phyloP scores from a whole-genome alignment of 2,797 vertebrate genomes.

The Limnodromus scolopaceus region DNA sequence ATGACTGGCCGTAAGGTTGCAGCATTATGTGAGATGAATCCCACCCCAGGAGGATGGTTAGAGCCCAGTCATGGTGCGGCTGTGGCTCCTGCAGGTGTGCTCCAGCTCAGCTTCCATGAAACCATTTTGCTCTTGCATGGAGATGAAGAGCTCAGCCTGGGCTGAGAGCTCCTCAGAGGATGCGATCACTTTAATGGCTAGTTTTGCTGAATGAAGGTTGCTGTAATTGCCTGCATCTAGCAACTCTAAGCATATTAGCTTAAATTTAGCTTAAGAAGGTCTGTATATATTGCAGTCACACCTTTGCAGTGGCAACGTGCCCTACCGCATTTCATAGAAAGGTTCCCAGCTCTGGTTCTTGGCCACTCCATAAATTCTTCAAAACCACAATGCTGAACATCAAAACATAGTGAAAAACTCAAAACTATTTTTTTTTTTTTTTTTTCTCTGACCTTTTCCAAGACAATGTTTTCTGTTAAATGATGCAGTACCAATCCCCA shows the following conservation, averaged over 20 bases:
- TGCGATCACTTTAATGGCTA: neutral
- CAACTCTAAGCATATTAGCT: neutral
- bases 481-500: neutral
- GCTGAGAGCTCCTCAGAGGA: neutral
- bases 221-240: neutral
- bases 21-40: neutral
- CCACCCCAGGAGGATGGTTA: neutral
- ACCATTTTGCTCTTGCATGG: neutral
- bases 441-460: neutral
- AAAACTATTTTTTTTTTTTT: neutral
- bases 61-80: neutral
- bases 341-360: neutral
- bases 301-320: neutral
- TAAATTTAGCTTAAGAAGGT: neutral
- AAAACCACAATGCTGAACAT: neutral
- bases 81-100: neutral
- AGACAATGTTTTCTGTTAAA: neutral
- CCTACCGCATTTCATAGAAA: neutral
- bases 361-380: neutral
- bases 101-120: accelerated
- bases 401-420: neutral
- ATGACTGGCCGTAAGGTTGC: neutral
- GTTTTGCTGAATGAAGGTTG: neutral
- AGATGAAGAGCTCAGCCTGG: neutral
- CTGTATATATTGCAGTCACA: neutral